Conservation (phyloP, 2,888 invertebrate species). For the Sepioteuthis lessoniana region DNA sequence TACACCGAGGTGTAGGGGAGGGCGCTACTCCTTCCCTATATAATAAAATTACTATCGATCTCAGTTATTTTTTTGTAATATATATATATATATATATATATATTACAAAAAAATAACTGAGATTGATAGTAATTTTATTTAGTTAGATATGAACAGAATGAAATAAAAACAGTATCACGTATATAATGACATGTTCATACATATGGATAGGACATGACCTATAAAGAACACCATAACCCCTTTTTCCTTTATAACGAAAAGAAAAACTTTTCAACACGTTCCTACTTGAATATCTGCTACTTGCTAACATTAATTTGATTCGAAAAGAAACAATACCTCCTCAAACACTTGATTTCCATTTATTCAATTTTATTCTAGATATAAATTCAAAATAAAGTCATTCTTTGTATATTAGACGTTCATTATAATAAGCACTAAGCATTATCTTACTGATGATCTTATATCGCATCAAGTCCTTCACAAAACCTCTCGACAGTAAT, state of each 20-base stretch:
- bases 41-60: no score
- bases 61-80: no score
- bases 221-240: background rate
- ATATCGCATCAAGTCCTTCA: no score
- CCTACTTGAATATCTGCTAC: background rate
- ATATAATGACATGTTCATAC: background rate
- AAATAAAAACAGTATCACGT: background rate
- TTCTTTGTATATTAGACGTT: no score
- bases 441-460: no score
- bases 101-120: no score
- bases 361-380: background rate
- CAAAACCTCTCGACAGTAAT: no score
- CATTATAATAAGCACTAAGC: no score
- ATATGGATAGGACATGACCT: background rate
- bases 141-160: background rate
- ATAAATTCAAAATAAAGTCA: background rate
- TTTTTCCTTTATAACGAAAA: background rate
- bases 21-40: no score
- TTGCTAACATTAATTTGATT: background rate
- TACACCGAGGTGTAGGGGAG: no score
- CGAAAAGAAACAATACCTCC: background rate
- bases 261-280: background rate
- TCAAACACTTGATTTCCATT: background rate
- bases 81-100: no score
- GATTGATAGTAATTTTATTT: no score